Conservation (phyloP, 1,140 invertebrate genomes). For the Tribolium castaneum region DNA sequence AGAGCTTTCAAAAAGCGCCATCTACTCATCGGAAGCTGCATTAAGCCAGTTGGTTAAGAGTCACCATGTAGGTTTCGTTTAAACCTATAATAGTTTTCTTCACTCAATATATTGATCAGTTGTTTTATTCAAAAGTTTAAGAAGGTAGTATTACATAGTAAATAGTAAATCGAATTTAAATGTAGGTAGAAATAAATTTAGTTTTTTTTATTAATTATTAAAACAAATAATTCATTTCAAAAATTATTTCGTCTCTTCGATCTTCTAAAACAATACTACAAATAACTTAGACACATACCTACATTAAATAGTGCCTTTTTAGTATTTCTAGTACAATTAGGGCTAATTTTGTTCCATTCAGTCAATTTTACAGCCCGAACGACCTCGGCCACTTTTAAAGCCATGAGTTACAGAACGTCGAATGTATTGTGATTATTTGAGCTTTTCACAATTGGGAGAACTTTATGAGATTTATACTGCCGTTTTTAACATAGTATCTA, state of each 20-base stretch:
- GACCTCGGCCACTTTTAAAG: constrained; percentile 5
- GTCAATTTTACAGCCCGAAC: constrained; percentile 6
- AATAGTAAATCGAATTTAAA: too few relatives aligned
- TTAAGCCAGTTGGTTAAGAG: neutral
- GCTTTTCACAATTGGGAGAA: neutral
- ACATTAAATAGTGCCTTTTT: too few relatives aligned
- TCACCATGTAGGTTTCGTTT: neutral
- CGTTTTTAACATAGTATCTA: neutral
- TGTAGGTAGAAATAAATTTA: too few relatives aligned
- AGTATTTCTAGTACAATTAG: too few relatives aligned
- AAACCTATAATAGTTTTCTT: neutral
- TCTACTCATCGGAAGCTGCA: neutral
- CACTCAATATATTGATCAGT: neutral
- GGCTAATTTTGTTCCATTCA: neutral
- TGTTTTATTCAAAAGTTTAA: too few relatives aligned
- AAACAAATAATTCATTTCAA: too few relatives aligned
- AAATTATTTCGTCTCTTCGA: too few relatives aligned
- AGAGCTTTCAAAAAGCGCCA: neutral
- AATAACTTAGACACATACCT: too few relatives aligned
- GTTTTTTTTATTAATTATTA: too few relatives aligned
- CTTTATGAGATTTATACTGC: constrained; percentile 37
- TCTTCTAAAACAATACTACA: too few relatives aligned
- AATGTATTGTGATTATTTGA: neutral
- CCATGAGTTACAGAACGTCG: neutral
- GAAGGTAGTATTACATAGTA: too few relatives aligned